Conservation (phyloP, 2,888 invertebrate species). For the Eledone cirrhosa region DNA sequence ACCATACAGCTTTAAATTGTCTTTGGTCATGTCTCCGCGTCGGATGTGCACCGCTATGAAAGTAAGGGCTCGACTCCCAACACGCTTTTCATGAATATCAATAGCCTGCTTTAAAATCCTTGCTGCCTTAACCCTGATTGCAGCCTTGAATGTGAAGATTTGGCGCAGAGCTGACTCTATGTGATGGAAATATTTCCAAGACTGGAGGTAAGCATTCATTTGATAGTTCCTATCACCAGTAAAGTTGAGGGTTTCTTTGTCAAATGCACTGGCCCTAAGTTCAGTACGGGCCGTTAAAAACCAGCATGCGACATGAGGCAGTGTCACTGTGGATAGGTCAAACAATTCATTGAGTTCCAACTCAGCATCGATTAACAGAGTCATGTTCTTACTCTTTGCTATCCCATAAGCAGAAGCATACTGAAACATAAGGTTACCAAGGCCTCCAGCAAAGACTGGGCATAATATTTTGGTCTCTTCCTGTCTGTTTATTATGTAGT, state of each 20-base stretch:
- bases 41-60: conserved; percentile 31
- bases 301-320: conserved; percentile 1
- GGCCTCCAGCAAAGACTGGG: conserved; percentile 28
- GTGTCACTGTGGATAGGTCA: neutral
- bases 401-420: conserved; percentile 29
- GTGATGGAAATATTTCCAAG: conserved; percentile 29
- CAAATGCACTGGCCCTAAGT: neutral
- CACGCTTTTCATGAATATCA: neutral
- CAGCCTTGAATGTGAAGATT: conserved; percentile 20
- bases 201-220: conserved; percentile 30
- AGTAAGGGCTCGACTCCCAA: neutral
- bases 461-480: conserved; percentile 13
- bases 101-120: conserved; percentile 15
- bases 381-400: conserved; percentile 26
- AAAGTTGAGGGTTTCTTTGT: neutral
- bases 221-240: conserved; percentile 16
- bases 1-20: conserved; percentile 14
- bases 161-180: conserved; percentile 19
- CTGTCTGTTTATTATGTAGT: neutral
- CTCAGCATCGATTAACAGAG: neutral
- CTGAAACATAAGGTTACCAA: conserved; percentile 32
- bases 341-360: neutral
- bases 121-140: neutral
- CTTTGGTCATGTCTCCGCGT: conserved; percentile 25
- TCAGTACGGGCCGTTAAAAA: neutral